Base-by-base conservation (phyloP, 1,140 invertebrate species). In the Brachionus plicatilis region DNA sequence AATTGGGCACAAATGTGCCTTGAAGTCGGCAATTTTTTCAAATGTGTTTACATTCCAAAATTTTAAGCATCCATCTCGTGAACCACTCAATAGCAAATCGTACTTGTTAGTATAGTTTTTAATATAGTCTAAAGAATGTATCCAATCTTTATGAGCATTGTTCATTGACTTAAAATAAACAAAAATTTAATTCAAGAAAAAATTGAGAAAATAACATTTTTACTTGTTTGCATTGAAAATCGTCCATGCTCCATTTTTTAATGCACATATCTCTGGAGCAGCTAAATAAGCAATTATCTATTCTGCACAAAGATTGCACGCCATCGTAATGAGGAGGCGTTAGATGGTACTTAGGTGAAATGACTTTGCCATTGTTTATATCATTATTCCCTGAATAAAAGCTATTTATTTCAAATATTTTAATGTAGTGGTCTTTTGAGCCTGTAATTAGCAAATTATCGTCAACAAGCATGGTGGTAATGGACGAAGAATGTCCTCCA, bases 281-380 rank as follows among this genome's bases (percentile, higher is more conserved):
- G 88, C 93, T 94, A 90, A 95, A 96, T 12, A 96, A 89, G 3
- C 91, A 91, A 72, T 92, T 89, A 20, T 91, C 92, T 65, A 88
- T 86, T 47, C 94, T 90, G n/a, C 93, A 92, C 41, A 96, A 91
- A 68, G 93, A 93, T 88, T 95, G 93, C 56, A 96, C 94, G 9
- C 95, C 95, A 88, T 96, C 95, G 88, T 96, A 96, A 90, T 96
- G 95, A 14, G 95, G 95, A 8, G 95, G 95, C 83, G 94, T 92
- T 9, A 96, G 89, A 86, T 93, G 94, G 14, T 93, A 91, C 43
- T 93, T 92, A 11, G 94, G 93, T 37, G 91, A 89, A 78, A 91
- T 86, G 20, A 91, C 17, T 82, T 79, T 78, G 27, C 85, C 68
- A 66, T 43, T 56, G 50, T 47, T 84, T 33, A 82, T 60, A 27